These are phyloP conservation scores for Microcebus ravelobensis DNA, from an alignment of 2,113 vertebrate genomes.

Conservation along the genomic window DNA sequence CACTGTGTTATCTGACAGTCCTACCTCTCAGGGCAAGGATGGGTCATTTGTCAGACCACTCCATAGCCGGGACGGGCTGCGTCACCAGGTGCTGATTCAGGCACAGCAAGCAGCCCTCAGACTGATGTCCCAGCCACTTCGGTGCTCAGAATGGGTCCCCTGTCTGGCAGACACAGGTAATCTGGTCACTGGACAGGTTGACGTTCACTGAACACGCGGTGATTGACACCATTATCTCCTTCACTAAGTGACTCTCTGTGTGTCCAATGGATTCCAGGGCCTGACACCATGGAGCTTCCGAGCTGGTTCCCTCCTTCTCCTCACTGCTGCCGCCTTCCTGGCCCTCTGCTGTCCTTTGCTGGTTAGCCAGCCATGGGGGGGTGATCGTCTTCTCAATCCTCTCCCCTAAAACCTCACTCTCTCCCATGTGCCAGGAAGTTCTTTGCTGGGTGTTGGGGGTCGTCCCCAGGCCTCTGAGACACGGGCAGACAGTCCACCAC, in stretches of 20 bases:
- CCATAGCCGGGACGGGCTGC: rapidly evolving
- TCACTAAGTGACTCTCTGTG: background rate
- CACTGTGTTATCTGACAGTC: too few species aligned
- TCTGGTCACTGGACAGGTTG: background rate
- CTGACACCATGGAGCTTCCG: background rate
- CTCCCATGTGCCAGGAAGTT: background rate
- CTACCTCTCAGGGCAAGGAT: rapidly evolving
- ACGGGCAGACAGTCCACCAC: too few species aligned
- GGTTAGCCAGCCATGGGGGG: background rate
- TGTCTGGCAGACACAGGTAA: background rate
- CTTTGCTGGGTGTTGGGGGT: background rate
- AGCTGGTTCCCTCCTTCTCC: background rate
- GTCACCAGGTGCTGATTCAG: too few species aligned
- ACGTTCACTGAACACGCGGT: too few species aligned
- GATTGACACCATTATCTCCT: background rate
- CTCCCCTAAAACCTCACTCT: background rate
- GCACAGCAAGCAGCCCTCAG: background rate
- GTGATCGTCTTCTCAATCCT: background rate
- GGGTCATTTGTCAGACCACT: background rate
- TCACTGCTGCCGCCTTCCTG: background rate
- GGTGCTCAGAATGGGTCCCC: background rate
- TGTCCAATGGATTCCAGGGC: background rate
- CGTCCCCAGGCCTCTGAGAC: background rate
- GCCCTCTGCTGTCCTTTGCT: background rate
- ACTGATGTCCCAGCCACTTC: too few species aligned